Evolutionary conservation across 2,797 vertebrate genomes (phyloP), one percentile per base, ranked within the genome.

Genomic region (Microctenopoma lineatum): DNA sequence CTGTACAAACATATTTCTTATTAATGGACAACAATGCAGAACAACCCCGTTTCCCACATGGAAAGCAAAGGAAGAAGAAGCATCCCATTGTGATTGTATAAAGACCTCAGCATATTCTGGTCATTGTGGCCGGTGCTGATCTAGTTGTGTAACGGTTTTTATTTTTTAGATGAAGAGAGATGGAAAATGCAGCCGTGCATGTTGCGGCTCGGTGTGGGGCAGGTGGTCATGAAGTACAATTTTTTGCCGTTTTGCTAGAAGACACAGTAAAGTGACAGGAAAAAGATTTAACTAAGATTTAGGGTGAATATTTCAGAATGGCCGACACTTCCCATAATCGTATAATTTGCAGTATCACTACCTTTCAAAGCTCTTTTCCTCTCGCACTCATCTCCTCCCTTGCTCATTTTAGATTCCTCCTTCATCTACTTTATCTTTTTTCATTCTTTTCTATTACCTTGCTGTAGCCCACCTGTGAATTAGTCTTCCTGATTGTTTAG

Each of bases 381-480:
- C 36, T 59, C 10, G 44, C 58, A 55, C 51, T 66, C 54, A 38
- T 66, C 76, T 48, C 48, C 62, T 59, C 45, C 57, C 34, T 25
- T 70, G 60, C 62, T 72, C 59, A 61, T 75, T 71, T 76, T 3
- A 59, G 34, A 59, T 71, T 61, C 54, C 59, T 18, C 66, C 56
- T 60, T 52, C 76, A 84, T 86, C 81, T 34, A 34, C 32, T 34
- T 34, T 66, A 66, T 87, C 81, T 83, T 72, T 46, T 27, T 61
- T 76, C 46, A 58, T 72, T 67, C 73, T 66, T 59, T 50, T 75
- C 65, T 69, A 39, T 82, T 79, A 71, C 77, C 66, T 68, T 12
- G 61, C 67, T 34, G 73, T 44, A 54, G 44, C 81, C 72, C 81
- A 87, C 83, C 77, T 84, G 67, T 77, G 66, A 84, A 83, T 87